Conservation (phyloP, 64 coral and sea anemone species). For the Stylophora pistillata region DNA sequence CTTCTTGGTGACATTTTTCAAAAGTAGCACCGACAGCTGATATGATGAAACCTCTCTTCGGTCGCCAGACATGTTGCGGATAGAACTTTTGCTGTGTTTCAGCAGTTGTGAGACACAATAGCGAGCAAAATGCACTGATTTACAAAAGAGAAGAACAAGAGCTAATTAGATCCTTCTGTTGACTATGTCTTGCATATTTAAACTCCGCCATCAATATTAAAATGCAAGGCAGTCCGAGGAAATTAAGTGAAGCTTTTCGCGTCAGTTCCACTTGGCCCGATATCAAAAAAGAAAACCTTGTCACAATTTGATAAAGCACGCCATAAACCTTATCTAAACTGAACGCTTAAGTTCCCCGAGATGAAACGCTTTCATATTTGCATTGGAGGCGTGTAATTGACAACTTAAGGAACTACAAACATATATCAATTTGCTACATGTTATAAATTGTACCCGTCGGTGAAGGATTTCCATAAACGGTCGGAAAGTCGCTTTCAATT, state of each 20-base stretch:
- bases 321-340: slow-evolving; percentile 11
- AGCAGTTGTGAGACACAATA: neutral
- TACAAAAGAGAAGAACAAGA: slow-evolving; percentile 13
- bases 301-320: slow-evolving; percentile 30
- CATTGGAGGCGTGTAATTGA: slow-evolving; percentile 63
- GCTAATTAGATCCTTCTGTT: slow-evolving; percentile 34
- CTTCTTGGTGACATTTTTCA: neutral
- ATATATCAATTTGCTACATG: slow-evolving; percentile 98
- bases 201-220: slow-evolving; percentile 31
- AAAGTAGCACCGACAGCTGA: neutral
- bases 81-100: neutral
- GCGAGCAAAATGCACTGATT: neutral
- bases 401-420: slow-evolving; percentile 92
- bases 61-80: neutral
- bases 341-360: neutral
- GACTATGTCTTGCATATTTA: neutral
- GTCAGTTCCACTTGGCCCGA: slow-evolving; percentile 3
- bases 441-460: slow-evolving; percentile 70
- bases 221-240: neutral
- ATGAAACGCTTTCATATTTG: slow-evolving; percentile 33
- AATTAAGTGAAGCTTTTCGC: neutral
- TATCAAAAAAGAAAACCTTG: slow-evolving; percentile 32
- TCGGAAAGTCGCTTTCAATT: slow-evolving; percentile 1
- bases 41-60: neutral
- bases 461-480: neutral